Evolutionary conservation across 1,140 invertebrate species (phyloP).

Genomic region (Drosophila nikananu): DNA sequence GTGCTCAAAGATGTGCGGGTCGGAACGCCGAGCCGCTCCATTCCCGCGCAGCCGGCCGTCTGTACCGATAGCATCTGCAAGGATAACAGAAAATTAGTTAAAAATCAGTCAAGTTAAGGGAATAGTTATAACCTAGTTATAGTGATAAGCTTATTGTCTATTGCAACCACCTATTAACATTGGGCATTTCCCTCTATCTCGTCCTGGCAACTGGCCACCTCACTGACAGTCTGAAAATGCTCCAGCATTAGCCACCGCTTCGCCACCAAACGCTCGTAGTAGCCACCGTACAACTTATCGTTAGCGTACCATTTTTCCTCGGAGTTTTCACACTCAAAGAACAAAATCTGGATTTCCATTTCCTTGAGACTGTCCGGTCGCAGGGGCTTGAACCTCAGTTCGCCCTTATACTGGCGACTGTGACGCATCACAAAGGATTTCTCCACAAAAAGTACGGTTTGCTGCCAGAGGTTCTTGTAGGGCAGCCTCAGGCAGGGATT

Average conservation of each 20-base stretch:
- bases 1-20: conserved; percentile 84
- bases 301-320: no score
- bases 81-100: neutral
- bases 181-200: neutral
- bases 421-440: conserved; percentile 49
- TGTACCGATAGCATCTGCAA: conserved; percentile 89
- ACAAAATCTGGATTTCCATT: conserved; percentile 47
- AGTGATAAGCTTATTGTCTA: neutral
- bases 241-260: conserved; percentile 56
- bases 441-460: conserved; percentile 69
- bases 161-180: conserved; percentile 3
- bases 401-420: conserved; percentile 30
- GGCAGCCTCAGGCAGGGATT: conserved; percentile 31
- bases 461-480: conserved; percentile 60
- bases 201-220: conserved; percentile 64
- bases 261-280: conserved; percentile 17
- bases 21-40: conserved; percentile 89
- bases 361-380: conserved; percentile 13
- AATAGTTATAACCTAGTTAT: neutral
- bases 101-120: neutral
- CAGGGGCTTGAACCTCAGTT: conserved; percentile 26
- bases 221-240: conserved; percentile 31
- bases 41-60: conserved; percentile 89
- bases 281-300: neutral
- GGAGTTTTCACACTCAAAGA: neutral